phyloP scores from a whole-genome alignment of 2,888 invertebrate species.

The Lucinisca nassula region DNA sequence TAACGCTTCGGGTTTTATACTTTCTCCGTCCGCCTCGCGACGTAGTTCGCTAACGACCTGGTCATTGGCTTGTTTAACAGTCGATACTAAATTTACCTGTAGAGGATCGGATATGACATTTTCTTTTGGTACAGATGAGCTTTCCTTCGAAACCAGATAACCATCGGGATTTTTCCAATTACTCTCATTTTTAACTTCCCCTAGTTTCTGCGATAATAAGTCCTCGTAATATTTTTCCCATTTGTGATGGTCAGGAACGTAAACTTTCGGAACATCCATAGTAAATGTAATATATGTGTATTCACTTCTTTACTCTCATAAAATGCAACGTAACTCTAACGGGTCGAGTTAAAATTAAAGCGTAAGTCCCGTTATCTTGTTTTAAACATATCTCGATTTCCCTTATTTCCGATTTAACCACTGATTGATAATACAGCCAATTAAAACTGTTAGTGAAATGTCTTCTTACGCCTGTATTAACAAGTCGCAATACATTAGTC shows the following conservation, averaged over 20 bases:
- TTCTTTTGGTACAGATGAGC: background rate
- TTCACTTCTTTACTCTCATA: background rate
- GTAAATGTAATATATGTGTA: background rate
- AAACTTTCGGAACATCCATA: no score
- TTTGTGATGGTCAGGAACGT: no score
- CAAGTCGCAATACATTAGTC: background rate
- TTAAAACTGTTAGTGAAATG: background rate
- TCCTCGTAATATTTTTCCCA: no score
- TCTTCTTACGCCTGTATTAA: background rate
- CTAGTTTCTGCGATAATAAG: no score
- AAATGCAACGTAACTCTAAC: background rate
- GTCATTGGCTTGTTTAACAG: conserved; percentile 29
- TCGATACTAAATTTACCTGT: conserved; percentile 23
- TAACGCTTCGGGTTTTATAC: no score
- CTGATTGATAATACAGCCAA: background rate
- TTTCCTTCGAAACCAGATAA: no score
- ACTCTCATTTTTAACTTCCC: no score
- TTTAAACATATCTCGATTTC: background rate
- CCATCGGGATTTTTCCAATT: no score
- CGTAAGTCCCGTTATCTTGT: background rate
- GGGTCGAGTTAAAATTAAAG: background rate
- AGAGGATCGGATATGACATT: background rate
- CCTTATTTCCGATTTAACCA: background rate
- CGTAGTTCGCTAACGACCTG: conserved; percentile 21
- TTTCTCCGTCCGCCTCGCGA: background rate